A percentile compares a stretch with the other conserved stretches of the same genome.
phyloP scores from a whole-genome alignment of 2,797 vertebrate genomes.

The Lateolabrax maculatus region DNA sequence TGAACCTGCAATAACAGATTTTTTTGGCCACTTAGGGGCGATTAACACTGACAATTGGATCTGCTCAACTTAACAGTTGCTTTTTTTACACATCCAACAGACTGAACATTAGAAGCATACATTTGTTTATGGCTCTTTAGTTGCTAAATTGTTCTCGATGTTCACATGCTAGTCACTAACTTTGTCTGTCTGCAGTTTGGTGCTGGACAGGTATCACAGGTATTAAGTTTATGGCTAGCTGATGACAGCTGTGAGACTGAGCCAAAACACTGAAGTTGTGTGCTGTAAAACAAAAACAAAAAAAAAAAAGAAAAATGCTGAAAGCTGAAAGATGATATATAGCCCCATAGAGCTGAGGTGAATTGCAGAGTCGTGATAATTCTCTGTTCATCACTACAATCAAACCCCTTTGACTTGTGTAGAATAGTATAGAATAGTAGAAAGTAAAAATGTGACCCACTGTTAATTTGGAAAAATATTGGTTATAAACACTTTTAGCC shows the following conservation, averaged over 20 bases:
- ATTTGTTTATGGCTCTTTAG: background rate
- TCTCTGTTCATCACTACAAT: background rate
- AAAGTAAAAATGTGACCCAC: background rate
- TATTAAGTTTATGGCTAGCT: background rate
- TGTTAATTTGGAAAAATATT: background rate
- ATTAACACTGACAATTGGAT: too few relatives aligned
- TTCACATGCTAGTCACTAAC: background rate
- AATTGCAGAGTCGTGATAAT: background rate
- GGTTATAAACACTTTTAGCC: background rate
- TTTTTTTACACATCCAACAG: background rate
- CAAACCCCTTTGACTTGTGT: too few relatives aligned
- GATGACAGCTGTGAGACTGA: background rate
- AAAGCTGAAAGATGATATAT: background rate
- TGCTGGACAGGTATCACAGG: background rate
- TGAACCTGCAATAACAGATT: background rate
- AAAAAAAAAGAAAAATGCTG: too few relatives aligned
- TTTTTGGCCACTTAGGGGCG: background rate
- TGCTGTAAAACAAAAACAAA: conserved; percentile 10
- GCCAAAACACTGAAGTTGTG: background rate
- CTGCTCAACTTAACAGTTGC: background rate
- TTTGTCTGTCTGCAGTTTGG: background rate
- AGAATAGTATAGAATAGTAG: too few relatives aligned
- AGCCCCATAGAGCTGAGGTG: background rate
- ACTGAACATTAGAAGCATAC: background rate
- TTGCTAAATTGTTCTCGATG: background rate